These are phyloP conservation scores for Chrysolina americana DNA, from an alignment of 2,888 invertebrate genomes.

Conservation along the genomic window DNA sequence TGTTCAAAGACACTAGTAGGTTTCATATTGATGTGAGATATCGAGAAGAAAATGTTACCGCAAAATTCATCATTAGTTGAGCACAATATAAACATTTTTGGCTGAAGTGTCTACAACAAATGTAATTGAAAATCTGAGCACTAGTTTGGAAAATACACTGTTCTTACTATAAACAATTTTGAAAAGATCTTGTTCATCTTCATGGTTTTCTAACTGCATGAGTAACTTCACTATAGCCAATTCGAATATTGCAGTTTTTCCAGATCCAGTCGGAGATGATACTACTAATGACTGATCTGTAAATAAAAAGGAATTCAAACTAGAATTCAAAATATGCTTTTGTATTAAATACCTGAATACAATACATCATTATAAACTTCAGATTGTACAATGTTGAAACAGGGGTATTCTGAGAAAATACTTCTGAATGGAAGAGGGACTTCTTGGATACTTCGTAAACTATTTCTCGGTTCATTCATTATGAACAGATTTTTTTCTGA, in stretches of 20 bases:
- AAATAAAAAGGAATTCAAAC: neutral
- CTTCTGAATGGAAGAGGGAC: conserved; percentile 59
- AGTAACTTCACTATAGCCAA: conserved; percentile 81
- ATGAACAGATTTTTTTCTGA: neutral
- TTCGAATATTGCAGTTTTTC: conserved; percentile 88
- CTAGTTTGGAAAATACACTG: no score
- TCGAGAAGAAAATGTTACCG: no score
- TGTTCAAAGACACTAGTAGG: no score
- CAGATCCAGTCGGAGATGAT: conserved; percentile 87
- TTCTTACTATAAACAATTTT: conserved; percentile 83
- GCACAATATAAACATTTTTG: no score
- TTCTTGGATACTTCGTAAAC: conserved; percentile 53
- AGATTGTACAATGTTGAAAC: conserved; percentile 83
- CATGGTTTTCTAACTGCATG: conserved; percentile 70
- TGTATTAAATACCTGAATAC: conserved; percentile 72
- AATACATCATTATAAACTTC: conserved; percentile 79
- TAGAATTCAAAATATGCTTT: neutral
- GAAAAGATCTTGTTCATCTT: conserved; percentile 64
- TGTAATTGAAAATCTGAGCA: no score
- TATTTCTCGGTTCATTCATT: conserved; percentile 26
- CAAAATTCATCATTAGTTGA: no score
- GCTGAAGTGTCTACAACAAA: no score
- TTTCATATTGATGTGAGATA: no score
- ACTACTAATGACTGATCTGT: conserved; percentile 80
- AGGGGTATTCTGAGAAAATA: conserved; percentile 58